Conservation (phyloP, 1,140 invertebrate genomes). For the Drosophila pachea region DNA sequence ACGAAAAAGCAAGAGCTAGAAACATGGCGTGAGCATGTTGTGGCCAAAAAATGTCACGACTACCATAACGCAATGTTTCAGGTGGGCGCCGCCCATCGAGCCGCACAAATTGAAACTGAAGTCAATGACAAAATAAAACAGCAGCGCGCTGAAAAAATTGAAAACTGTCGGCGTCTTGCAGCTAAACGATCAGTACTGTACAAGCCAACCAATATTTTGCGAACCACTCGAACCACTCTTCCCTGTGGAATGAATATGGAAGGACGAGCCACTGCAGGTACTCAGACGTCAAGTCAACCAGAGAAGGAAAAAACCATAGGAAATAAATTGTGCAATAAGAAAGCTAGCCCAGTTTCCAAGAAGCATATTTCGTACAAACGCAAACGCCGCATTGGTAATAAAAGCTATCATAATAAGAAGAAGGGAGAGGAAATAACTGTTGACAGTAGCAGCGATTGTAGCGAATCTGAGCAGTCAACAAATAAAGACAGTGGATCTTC, state of each 20-base stretch:
- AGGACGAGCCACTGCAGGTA: constrained; percentile 51
- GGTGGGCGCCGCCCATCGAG: constrained; percentile 69
- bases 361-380: constrained; percentile 2
- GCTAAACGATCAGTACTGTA: constrained; percentile 22
- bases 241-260: constrained; percentile 34
- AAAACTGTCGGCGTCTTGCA: constrained; percentile 32
- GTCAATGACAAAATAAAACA: constrained; percentile 28
- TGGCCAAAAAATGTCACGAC: constrained; percentile 64
- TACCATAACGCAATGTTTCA: constrained; percentile 64
- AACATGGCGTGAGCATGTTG: constrained; percentile 68
- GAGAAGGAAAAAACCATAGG: constrained; percentile 34
- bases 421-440: neutral
- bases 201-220: constrained; percentile 18
- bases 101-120: constrained; percentile 62
- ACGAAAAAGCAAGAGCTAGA: constrained; percentile 60
- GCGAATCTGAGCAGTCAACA: neutral
- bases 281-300: constrained; percentile 44
- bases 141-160: constrained; percentile 40
- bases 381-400: neutral
- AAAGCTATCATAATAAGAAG: neutral
- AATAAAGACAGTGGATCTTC: neutral
- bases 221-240: constrained; percentile 8
- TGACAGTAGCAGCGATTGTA: constrained; percentile 19
- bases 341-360: neutral
- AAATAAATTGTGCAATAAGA: constrained; percentile 25